Evolutionary conservation across 2,113 vertebrate species (phyloP).

Genomic region (Talpa occidentalis): DNA sequence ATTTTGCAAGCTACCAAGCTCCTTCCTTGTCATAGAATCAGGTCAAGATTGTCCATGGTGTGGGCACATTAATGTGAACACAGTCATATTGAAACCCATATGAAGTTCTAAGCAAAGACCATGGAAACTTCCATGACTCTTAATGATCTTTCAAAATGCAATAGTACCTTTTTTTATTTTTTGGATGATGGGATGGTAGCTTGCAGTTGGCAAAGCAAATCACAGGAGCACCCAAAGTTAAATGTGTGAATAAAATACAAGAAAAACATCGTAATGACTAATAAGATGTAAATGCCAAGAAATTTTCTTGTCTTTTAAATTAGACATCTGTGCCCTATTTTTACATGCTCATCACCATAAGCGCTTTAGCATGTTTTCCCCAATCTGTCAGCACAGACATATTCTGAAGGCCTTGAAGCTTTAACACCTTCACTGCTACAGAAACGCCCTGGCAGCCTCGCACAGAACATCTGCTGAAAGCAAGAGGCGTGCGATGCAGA

Average conservation of each 20-base stretch:
- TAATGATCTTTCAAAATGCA: slow-evolving; percentile 72
- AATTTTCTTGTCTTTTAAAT: slow-evolving; percentile 88
- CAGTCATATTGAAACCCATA: background rate
- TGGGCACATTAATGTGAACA: background rate
- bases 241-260: slow-evolving; percentile 88
- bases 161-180: slow-evolving; percentile 25
- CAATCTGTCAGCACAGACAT: slow-evolving; percentile 82
- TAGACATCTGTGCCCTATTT: slow-evolving; percentile 89
- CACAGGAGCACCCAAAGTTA: slow-evolving; percentile 86
- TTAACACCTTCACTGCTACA: slow-evolving; percentile 83
- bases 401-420: slow-evolving; percentile 80
- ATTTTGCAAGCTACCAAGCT: background rate
- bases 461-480: slow-evolving; percentile 58
- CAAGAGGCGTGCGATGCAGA: slow-evolving; percentile 12
- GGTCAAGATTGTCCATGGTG: slow-evolving; percentile 10
- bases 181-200: slow-evolving; percentile 80
- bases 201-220: slow-evolving; percentile 86
- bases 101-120: background rate
- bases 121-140: background rate
- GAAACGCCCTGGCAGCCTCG: slow-evolving; percentile 72
- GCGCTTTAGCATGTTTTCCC: slow-evolving; percentile 84
- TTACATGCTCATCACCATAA: slow-evolving; percentile 86
- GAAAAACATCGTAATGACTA: slow-evolving; percentile 88
- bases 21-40: background rate
- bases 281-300: slow-evolving; percentile 86